Conservation (phyloP, 2,888 invertebrate species). For the Cinara cedri region DNA sequence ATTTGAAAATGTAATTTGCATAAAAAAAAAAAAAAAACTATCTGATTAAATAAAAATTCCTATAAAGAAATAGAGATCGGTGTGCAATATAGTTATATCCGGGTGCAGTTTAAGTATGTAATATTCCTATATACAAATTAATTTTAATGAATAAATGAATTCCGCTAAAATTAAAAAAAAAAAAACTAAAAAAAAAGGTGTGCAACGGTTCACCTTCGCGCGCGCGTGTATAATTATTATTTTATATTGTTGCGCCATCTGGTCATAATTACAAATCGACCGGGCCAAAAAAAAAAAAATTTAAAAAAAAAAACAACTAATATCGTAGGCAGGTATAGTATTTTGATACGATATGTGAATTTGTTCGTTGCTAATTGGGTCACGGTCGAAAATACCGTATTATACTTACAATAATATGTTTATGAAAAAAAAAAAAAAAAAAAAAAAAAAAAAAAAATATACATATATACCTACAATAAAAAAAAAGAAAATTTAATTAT, state of each 20-base stretch:
- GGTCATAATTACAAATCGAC: conserved; percentile 21
- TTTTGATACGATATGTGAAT: neutral
- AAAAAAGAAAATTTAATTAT: neutral
- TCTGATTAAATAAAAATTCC: too few species aligned
- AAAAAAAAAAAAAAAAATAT: neutral
- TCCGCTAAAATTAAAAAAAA: too few species aligned
- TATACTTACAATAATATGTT: neutral
- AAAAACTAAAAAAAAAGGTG: neutral
- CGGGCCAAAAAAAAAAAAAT: neutral
- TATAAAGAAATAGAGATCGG: too few species aligned
- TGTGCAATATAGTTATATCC: too few species aligned
- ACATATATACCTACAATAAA: neutral
- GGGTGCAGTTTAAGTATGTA: too few species aligned
- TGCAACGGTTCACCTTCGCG: conserved; percentile 26
- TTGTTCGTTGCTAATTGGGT: neutral
- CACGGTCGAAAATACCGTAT: neutral
- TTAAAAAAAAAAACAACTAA: neutral
- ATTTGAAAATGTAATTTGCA: too few species aligned
- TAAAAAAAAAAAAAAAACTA: too few species aligned
- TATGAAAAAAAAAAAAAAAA: neutral
- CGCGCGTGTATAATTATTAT: conserved; percentile 9
- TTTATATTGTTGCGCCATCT: conserved; percentile 10
- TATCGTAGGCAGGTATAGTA: conserved; percentile 6
- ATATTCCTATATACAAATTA: too few species aligned
- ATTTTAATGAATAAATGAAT: too few species aligned